These are phyloP conservation scores for Phylloscopus trochiloides DNA, from an alignment of 2,113 vertebrate species.

Conservation along the genomic window DNA sequence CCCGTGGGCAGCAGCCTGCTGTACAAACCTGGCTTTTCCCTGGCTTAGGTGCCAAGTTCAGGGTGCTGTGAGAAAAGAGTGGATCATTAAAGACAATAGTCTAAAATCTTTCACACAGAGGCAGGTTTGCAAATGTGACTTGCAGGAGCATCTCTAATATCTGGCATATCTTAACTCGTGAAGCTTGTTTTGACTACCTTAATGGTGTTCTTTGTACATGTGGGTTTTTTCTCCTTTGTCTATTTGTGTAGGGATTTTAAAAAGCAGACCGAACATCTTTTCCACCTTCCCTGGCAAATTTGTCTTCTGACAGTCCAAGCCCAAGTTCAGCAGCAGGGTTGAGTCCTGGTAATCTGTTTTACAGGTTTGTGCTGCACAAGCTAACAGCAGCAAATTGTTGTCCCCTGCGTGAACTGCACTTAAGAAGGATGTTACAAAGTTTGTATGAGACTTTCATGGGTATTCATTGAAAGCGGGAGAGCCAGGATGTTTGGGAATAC, in stretches of 20 bases:
- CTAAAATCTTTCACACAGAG: neutral
- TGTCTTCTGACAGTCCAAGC: neutral
- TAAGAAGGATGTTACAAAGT: neutral
- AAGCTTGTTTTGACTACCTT: neutral
- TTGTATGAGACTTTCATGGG: neutral
- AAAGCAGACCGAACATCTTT: neutral
- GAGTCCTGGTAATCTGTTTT: neutral
- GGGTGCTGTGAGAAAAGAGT: neutral
- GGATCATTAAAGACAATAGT: neutral
- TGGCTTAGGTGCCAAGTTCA: accelerated
- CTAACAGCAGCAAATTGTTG: neutral
- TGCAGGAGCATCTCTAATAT: neutral
- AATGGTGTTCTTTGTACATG: neutral
- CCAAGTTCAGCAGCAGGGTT: neutral
- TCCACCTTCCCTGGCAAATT: neutral
- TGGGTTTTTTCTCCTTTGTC: neutral
- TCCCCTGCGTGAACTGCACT: neutral
- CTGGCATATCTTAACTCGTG: neutral
- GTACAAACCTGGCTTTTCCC: neutral
- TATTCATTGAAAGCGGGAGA: neutral
- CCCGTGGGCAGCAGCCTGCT: accelerated
- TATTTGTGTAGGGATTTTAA: neutral
- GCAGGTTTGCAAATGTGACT: neutral
- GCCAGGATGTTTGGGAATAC: neutral
- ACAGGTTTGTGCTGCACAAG: neutral